Evolutionary conservation across 2,113 vertebrate genomes (phyloP), one percentile per base, ranked within the genome.

Genomic region (Strigops habroptila): DNA sequence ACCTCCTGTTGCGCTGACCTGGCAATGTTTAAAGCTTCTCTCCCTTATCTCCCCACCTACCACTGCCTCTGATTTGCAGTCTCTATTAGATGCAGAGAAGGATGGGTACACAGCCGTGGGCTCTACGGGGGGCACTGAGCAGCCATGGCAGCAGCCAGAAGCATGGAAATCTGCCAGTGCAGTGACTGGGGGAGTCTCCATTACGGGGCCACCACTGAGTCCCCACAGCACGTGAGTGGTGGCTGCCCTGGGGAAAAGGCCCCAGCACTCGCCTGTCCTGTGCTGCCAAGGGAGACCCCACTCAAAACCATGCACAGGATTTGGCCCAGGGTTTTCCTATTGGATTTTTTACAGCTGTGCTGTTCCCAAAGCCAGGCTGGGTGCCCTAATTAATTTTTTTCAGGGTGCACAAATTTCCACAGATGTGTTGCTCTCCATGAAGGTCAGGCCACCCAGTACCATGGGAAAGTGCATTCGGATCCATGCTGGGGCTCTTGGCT

Each of bases 1-100:
- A 70, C 91, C 95, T 96, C 96, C 96, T 87, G 67, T 95, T 46
- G 48, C 23, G 79, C 37, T 78, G 95, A 92, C 95, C 93, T 57
- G 81, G 59, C 71, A 68, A 90, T 19, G n/a, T 87, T 93, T 93
- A 79, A 96, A 96, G 96, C 90, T 62, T 86, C 92, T 24, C 24
- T 91, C 86, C 86, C 64, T 73, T n/a, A 15, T 49, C 88, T 85
- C 39, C 64, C 80, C 70, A 35, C 55, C 77, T 23, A 14, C 43
- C 65, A 15, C 24, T 33, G 55, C 70, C 74, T 96, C 81, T 95
- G 92, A 91, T 88, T 82, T 92, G 85, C 91, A 3, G 39, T 39
- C 65, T 70, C 83, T 31, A 1, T 77, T 14, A 73, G 73, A 57
- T 41, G 53, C 87, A 73, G 86, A 46, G 74, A 68, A 92, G 63